Evolutionary conservation across 2,888 invertebrate species (phyloP).

Genomic region (Tillus elongatus): DNA sequence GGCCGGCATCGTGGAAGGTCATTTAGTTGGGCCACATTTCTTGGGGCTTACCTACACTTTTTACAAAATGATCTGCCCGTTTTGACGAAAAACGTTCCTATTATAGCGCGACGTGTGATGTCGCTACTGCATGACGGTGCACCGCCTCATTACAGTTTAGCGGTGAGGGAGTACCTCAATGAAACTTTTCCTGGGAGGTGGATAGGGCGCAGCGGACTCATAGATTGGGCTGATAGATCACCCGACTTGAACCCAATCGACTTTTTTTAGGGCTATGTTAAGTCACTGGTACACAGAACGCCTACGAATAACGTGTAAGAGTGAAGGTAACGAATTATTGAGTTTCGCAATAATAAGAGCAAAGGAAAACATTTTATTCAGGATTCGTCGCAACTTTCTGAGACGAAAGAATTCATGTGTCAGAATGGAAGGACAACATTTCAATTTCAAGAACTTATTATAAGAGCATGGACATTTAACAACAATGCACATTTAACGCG

Average conservation of each 20-base stretch:
- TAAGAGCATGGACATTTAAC: too few species aligned
- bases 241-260: conserved; percentile 2
- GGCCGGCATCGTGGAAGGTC: background rate
- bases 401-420: too few species aligned
- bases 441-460: too few species aligned
- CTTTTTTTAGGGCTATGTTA: conserved; percentile 2
- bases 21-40: conserved; percentile 3
- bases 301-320: background rate
- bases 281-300: background rate
- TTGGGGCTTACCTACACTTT: conserved; percentile 3
- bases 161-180: background rate
- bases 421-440: too few species aligned
- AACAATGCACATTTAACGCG: too few species aligned
- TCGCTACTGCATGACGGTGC: conserved; percentile 1
- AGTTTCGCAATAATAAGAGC: background rate
- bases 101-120: background rate
- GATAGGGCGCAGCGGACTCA: conserved; percentile 1
- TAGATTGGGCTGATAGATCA: background rate
- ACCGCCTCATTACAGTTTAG: conserved; percentile 2
- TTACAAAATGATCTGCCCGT: background rate
- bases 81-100: background rate
- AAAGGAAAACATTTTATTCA: too few species aligned
- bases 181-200: conserved; percentile 1
- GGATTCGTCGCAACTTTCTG: too few species aligned
- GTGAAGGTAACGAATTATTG: background rate